Conservation (phyloP, 2,888 invertebrate genomes). For the Heliconius aoede region DNA sequence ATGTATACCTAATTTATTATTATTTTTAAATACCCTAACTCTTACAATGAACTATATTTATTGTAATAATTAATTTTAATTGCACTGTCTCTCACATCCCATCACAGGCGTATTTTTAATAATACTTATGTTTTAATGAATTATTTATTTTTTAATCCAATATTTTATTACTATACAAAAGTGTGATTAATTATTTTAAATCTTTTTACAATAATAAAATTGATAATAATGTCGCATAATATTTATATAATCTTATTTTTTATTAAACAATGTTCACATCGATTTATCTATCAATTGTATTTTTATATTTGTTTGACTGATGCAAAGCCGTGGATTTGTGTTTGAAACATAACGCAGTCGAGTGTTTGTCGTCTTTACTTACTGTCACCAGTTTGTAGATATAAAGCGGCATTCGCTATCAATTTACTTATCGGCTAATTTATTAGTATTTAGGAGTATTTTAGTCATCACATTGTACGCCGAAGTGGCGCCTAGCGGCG, state of each 20-base stretch:
- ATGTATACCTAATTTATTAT: background rate
- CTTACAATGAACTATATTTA: no score
- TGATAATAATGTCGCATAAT: background rate
- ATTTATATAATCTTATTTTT: background rate
- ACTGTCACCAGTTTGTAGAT: slow-evolving; percentile 36
- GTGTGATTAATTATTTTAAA: no score
- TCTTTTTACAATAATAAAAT: background rate
- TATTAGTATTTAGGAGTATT: slow-evolving; percentile 47
- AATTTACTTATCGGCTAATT: slow-evolving; percentile 44
- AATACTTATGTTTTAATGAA: no score
- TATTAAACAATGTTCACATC: background rate
- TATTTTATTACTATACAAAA: background rate
- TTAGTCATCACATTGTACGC: slow-evolving; percentile 43
- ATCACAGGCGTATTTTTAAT: background rate
- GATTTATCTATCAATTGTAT: background rate
- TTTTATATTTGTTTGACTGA: background rate
- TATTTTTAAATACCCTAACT: background rate
- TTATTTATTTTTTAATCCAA: background rate
- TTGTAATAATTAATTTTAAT: no score
- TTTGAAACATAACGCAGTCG: slow-evolving; percentile 27
- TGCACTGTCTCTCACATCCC: no score
- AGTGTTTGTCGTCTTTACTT: slow-evolving; percentile 25
- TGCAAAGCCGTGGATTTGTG: background rate
- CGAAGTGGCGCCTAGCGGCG: slow-evolving; percentile 42
- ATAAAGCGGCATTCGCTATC: slow-evolving; percentile 37